Evolutionary conservation across 2,113 vertebrate genomes (phyloP), one percentile per base, ranked within the genome.

Genomic region (Aleadryas rufinucha): DNA sequence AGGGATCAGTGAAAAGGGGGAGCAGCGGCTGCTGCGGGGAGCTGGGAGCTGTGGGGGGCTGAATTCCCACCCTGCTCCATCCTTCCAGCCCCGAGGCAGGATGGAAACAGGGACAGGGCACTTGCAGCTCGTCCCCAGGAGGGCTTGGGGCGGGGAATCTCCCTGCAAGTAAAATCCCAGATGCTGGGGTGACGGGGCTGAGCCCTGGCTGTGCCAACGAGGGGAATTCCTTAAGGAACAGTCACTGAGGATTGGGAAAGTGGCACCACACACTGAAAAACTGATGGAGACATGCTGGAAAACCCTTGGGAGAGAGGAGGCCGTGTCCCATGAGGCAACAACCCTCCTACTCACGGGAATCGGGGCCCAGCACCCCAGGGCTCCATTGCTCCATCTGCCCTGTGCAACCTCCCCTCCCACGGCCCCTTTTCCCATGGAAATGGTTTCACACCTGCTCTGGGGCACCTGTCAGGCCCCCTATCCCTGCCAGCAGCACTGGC

Each of bases 1-100:
- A 97, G 75, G 99, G 99, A 53, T 98, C 98, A 1, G 98, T 96
- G 7, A 98, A 98, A 98, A 91, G 1, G 98, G 98, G 7, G 98
- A 99, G 76, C 97, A 90, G 20, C 0, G n/a, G 65, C 10, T 65
- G 89, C 69, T 96, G 95, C 69, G 44, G 35, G 23, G 85, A 44
- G n/a, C 65, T 71, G 74, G 92, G 65, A 8, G 88, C 92, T 24
- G 90, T 54, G 7, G 76, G 64, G 57, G 92, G 84, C 14, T 91
- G 84, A 27, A 78, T 35, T 26, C 84, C 79, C 33, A 98, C 96
- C 37, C 97, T 95, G 96, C 97, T 98, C 98, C 98, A 98, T 76
- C 98, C 97, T 96, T 85, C 98, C 74, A 98, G 98, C 99, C 99
- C 75, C 78, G 89, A 47, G 68, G 57, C 50, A 79, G 82, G 68